Evolutionary conservation across 2,113 vertebrate genomes (phyloP).

Genomic region (Anarrhichthys ocellatus): DNA sequence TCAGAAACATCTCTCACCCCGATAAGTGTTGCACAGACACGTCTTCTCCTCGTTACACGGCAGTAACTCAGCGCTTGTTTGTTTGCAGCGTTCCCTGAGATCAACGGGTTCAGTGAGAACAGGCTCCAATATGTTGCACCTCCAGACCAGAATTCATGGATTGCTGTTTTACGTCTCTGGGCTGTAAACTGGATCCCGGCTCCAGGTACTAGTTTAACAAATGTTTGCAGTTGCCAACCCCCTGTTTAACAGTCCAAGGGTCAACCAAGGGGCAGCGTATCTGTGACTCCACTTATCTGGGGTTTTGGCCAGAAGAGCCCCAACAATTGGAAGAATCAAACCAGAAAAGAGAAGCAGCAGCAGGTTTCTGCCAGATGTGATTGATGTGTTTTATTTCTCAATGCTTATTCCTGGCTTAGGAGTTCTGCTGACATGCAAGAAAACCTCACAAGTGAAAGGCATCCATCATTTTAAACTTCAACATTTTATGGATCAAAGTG

Average conservation of each 20-base stretch:
- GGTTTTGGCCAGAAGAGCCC: neutral
- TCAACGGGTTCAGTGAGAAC: slow-evolving; percentile 20
- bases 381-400: slow-evolving; percentile 69
- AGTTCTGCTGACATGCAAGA: slow-evolving; percentile 68
- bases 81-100: slow-evolving; percentile 6
- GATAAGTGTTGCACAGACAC: neutral
- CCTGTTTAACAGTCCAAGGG: slow-evolving; percentile 24
- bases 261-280: slow-evolving; percentile 13
- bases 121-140: slow-evolving; percentile 31
- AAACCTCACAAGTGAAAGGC: slow-evolving; percentile 56
- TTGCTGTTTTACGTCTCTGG: slow-evolving; percentile 18
- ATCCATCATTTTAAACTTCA: slow-evolving; percentile 68
- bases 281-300: slow-evolving; percentile 2
- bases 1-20: neutral
- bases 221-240: slow-evolving; percentile 21
- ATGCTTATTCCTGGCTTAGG: slow-evolving; percentile 66
- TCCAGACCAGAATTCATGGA: slow-evolving; percentile 39
- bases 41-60: neutral
- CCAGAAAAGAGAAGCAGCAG: slow-evolving; percentile 21
- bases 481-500: slow-evolving; percentile 50
- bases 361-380: slow-evolving; percentile 56
- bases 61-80: slow-evolving; percentile 6
- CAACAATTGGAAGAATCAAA: slow-evolving; percentile 19
- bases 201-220: slow-evolving; percentile 28
- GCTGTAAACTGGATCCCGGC: neutral